phyloP scores from a whole-genome alignment of 2,113 vertebrate species.

The Candoia aspera region DNA sequence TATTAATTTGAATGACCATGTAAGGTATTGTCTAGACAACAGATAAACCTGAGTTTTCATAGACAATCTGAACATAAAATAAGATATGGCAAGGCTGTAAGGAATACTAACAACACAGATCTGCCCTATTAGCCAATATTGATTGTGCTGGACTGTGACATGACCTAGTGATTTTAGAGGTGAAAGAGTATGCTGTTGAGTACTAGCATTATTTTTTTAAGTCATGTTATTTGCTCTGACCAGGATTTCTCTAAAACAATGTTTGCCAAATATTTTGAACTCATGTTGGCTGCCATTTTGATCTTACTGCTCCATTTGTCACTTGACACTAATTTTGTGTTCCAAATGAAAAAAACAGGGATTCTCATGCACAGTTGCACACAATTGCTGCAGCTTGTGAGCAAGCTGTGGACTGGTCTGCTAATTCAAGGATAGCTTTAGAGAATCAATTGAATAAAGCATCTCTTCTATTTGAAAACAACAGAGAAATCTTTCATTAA shows the following conservation, averaged over 20 bases:
- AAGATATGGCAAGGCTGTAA: conserved; percentile 73
- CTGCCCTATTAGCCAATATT: conserved; percentile 76
- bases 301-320: not conserved
- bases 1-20: conserved; percentile 81
- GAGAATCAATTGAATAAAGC: not conserved
- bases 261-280: not conserved
- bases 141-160: conserved; percentile 70
- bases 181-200: conserved; percentile 56
- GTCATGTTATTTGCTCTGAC: conserved; percentile 39
- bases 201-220: conserved; percentile 40
- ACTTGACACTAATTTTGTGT: not conserved
- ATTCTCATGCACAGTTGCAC: not conserved
- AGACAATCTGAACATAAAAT: conserved; percentile 76
- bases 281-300: not conserved
- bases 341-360: not conserved
- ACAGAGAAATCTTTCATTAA: not conserved
- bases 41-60: conserved; percentile 75
- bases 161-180: conserved; percentile 62
- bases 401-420: not conserved
- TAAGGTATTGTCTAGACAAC: conserved; percentile 81
- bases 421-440: not conserved
- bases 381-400: not conserved
- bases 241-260: not conserved
- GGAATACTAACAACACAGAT: conserved; percentile 75
- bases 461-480: not conserved